Percentiles rank a stretch among this genome's conserved stretches.
These are phyloP conservation scores for Caenorhabditis becei DNA, from an alignment of 2,888 invertebrate species.

Conservation along the genomic window DNA sequence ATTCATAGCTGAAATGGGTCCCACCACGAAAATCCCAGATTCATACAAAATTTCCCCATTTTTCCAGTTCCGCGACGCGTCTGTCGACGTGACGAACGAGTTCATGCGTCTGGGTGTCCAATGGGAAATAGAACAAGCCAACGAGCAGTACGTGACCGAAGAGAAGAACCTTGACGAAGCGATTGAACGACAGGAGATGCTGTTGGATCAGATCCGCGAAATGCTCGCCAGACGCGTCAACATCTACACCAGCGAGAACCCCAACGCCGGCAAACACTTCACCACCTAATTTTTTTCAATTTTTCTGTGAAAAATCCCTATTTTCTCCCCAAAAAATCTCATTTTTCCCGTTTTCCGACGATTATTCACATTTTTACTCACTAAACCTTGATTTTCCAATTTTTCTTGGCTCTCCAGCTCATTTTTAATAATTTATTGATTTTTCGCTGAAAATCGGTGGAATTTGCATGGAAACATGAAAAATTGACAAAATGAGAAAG, in stretches of 20 bases:
- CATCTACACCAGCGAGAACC: not conserved
- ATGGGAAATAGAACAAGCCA: slow-evolving; percentile 63
- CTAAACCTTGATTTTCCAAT: slow-evolving; percentile 10
- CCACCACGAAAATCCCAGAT: too few relatives aligned
- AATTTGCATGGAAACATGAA: not conserved
- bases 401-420: too few relatives aligned
- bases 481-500: too few relatives aligned
- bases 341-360: not conserved
- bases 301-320: too few relatives aligned
- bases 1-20: too few relatives aligned
- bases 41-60: not conserved
- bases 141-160: slow-evolving; percentile 43
- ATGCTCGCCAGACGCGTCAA: slow-evolving; percentile 6
- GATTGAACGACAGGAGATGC: slow-evolving; percentile 41
- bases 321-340: too few relatives aligned
- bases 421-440: slow-evolving; percentile 11
- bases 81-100: slow-evolving; percentile 62
- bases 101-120: slow-evolving; percentile 63
- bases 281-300: slow-evolving; percentile 25
- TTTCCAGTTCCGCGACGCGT: slow-evolving; percentile 67
- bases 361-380: not conserved
- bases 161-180: slow-evolving; percentile 49
- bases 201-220: slow-evolving; percentile 22
- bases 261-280: slow-evolving; percentile 50
- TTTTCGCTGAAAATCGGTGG: not conserved